Evolutionary conservation across 2,797 vertebrate genomes (phyloP).

Genomic region (Poeciliopsis paucimaculata): DNA sequence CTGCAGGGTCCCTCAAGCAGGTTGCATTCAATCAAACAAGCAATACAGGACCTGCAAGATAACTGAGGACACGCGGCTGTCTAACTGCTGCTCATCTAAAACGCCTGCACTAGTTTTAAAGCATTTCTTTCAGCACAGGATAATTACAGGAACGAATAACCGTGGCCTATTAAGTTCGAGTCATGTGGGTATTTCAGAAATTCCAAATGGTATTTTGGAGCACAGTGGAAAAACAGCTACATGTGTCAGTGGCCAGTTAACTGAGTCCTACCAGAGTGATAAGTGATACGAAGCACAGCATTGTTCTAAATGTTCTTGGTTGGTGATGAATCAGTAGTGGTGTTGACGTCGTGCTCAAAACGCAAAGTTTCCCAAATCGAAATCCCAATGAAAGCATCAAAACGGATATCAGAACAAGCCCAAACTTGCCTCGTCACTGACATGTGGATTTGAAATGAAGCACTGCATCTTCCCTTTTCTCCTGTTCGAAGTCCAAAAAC

Average conservation of each 20-base stretch:
- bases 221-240: constrained; percentile 9
- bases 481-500: constrained; percentile 35
- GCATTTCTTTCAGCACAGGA: neutral
- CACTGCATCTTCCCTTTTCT: constrained; percentile 35
- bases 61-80: constrained; percentile 31
- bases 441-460: constrained; percentile 11
- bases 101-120: neutral
- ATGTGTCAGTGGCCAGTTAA: neutral
- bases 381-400: neutral
- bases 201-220: constrained; percentile 14
- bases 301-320: neutral
- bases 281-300: neutral
- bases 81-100: neutral
- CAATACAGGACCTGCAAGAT: constrained; percentile 51
- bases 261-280: constrained; percentile 1
- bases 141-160: neutral
- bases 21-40: constrained; percentile 48
- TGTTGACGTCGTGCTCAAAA: constrained; percentile 33
- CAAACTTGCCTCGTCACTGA: constrained; percentile 45
- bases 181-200: constrained; percentile 28
- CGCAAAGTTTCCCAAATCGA: constrained; percentile 1
- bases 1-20: constrained; percentile 12
- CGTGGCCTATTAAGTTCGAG: neutral
- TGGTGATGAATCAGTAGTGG: constrained; percentile 9
- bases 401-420: constrained; percentile 15